These are phyloP conservation scores for Melanostigma gelatinosum DNA, from an alignment of 2,113 vertebrate genomes.

Conservation along the genomic window DNA sequence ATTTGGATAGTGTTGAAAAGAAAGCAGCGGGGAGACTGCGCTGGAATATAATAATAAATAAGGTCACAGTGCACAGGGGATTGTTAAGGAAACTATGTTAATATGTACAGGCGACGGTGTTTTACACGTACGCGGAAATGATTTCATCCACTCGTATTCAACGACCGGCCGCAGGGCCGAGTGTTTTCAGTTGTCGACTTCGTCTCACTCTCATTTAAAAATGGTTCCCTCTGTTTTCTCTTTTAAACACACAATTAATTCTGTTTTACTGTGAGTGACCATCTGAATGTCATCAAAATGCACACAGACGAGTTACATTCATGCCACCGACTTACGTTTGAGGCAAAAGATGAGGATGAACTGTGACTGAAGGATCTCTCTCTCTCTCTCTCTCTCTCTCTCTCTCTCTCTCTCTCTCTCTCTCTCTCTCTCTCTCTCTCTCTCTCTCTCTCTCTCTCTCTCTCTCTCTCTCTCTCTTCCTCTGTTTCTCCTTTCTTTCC, in stretches of 20 bases:
- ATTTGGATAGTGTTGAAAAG: not conserved
- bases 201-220: not conserved
- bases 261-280: not conserved
- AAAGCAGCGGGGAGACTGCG: not conserved
- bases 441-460: not conserved
- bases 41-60: not conserved
- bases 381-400: not conserved
- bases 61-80: not conserved
- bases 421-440: no score
- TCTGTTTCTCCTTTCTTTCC: slow-evolving; percentile 28
- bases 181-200: not conserved
- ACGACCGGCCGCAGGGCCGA: not conserved
- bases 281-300: not conserved
- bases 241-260: not conserved
- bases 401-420: not conserved
- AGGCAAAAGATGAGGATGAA: not conserved
- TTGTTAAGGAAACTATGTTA: not conserved
- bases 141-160: not conserved
- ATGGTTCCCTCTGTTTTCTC: not conserved
- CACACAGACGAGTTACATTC: not conserved
- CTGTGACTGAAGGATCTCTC: slow-evolving; percentile 27
- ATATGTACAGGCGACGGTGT: not conserved
- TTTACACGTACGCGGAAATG: not conserved
- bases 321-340: not conserved
- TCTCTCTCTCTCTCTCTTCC: slow-evolving; percentile 16